Evolutionary conservation across 2,113 vertebrate genomes (phyloP).

Genomic region (Melanocharis versteri): DNA sequence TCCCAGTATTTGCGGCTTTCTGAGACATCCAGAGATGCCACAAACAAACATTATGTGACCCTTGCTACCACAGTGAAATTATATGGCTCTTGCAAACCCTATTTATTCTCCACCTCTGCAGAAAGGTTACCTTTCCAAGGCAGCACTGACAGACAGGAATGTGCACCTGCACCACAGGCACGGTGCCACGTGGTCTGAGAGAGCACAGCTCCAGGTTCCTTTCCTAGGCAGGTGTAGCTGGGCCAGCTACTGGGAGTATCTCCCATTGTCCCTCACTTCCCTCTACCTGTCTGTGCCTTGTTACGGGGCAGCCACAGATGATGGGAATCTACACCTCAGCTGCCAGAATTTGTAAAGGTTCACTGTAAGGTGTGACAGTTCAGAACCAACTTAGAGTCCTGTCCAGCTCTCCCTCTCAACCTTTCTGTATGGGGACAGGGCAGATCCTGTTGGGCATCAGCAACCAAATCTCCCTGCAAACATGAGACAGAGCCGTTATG

Average conservation of each 20-base stretch:
- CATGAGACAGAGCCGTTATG: background rate
- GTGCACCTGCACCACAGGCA: background rate
- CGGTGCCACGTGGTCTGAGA: background rate
- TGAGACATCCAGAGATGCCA: background rate
- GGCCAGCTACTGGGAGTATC: background rate
- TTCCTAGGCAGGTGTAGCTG: background rate
- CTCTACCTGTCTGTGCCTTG: rapidly evolving
- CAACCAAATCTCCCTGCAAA: background rate
- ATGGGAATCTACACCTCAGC: background rate
- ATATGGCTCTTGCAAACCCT: background rate
- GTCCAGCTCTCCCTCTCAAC: background rate
- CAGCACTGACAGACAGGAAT: background rate
- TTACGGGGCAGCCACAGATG: background rate
- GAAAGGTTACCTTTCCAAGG: background rate
- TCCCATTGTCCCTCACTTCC: background rate
- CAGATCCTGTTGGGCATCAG: background rate
- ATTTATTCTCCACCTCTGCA: background rate
- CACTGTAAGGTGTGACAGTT: background rate
- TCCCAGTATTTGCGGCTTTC: background rate
- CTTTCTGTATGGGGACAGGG: background rate
- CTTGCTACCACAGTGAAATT: background rate
- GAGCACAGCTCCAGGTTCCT: background rate
- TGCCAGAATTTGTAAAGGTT: background rate
- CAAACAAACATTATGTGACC: background rate
- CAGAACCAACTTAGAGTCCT: background rate